Evolutionary conservation across 2,888 invertebrate genomes (phyloP), one percentile per base, ranked within the genome.

Genomic region (Ganaspis brasiliensis): DNA sequence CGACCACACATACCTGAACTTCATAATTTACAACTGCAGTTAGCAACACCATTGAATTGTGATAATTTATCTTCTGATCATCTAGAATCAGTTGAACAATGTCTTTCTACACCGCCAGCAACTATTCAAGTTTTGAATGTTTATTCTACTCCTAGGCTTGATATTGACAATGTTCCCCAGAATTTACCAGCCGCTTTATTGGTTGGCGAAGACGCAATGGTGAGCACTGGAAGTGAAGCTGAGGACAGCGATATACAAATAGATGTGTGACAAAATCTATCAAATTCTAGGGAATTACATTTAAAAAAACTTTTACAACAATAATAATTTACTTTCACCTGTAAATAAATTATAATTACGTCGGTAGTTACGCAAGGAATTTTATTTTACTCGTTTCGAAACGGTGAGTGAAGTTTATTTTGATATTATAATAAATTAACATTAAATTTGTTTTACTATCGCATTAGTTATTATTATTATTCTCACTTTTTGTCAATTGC

Each of bases 1-100:
- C 92, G 94, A 81, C 95, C 95, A 10, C 94, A 95, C 80, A 94
- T 95, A 92, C 95, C 95, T 76, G 94, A 95, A 87, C 89, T 95
- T 76, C 95, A 95, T 63, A 94, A 93, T 82, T 90, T 95, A 79
- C 94, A 94, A 86, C 88, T 94, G 73, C 92, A 92, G 82, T 75
- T 92, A 37, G 88, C 90, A 40, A 88, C 89, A 73, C 88, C 91
- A 5, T 81, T 91, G 67, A 89, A 88, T 82, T 91, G 91, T 77
- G 91, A 91, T 73, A 84, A 80, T 79, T 80, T 88, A 55, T 73
- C 79, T 37, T 24, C 85, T 31, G 91, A 91, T 85, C 90, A 90
- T 0, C 79, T 91, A 10, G 89, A 85, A 72, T 84, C 90, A n/a
- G 90, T 90, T 19, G 89, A 89, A 73, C 91, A 90, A 77, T 91